These are phyloP conservation scores for Cyphomyrus plagiostoma DNA, from an alignment of 2,113 vertebrate species.

Conservation along the genomic window DNA sequence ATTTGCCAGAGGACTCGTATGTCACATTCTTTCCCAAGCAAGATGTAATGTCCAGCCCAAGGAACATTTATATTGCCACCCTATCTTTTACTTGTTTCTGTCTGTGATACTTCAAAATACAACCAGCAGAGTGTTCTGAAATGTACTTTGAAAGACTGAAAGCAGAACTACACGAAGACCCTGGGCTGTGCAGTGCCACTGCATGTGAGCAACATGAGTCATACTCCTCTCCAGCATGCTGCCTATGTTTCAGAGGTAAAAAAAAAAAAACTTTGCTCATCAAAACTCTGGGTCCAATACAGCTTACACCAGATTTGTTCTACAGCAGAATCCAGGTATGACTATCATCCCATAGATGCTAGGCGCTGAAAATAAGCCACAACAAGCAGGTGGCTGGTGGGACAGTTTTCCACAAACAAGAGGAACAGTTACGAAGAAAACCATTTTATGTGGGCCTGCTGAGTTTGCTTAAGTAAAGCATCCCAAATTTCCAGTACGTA, in stretches of 20 bases:
- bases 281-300: background rate
- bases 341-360: background rate
- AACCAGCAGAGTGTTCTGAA: background rate
- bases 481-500: background rate
- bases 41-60: background rate
- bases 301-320: background rate
- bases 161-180: background rate
- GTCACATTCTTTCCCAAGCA: slow-evolving; percentile 21
- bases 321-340: background rate
- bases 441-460: background rate
- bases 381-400: background rate
- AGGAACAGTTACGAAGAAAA: background rate
- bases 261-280: background rate
- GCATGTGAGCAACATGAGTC: background rate
- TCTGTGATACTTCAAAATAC: background rate
- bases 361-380: background rate
- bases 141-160: background rate
- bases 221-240: background rate
- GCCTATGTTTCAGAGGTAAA: background rate
- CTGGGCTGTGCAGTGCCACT: background rate
- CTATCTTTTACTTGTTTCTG: slow-evolving; percentile 12
- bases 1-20: slow-evolving; percentile 19
- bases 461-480: background rate
- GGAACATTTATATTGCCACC: slow-evolving; percentile 1
- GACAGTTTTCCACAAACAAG: background rate